phyloP scores from a whole-genome alignment of 2,888 invertebrate genomes.

The Tridacna gigas region DNA sequence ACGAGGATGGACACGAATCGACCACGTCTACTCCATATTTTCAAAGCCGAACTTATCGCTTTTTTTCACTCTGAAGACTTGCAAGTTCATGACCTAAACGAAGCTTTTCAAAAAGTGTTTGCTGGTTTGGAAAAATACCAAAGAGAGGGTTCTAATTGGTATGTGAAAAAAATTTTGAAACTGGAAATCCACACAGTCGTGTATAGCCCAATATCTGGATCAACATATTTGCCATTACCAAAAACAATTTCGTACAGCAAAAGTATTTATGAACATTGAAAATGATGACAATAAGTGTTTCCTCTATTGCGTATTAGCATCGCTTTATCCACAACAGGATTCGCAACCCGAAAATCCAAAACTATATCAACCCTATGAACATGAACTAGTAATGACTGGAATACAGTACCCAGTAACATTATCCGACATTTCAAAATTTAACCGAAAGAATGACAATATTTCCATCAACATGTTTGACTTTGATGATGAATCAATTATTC shows the following conservation, averaged over 20 bases:
- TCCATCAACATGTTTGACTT: slow-evolving; percentile 57
- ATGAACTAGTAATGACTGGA: slow-evolving; percentile 43
- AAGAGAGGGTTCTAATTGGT: slow-evolving; percentile 50
- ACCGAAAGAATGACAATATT: slow-evolving; percentile 41
- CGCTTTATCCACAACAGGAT: slow-evolving; percentile 32
- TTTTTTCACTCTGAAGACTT: slow-evolving; percentile 4
- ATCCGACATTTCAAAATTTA: slow-evolving; percentile 35
- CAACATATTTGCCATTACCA: slow-evolving; percentile 47
- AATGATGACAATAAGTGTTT: slow-evolving; percentile 57
- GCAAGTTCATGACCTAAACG: slow-evolving; percentile 43
- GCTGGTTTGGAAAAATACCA: slow-evolving; percentile 50
- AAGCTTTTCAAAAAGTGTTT: slow-evolving; percentile 46
- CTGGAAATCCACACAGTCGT: slow-evolving; percentile 46
- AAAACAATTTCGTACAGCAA: slow-evolving; percentile 1
- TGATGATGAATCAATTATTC: slow-evolving; percentile 48
- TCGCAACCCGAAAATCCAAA: slow-evolving; percentile 25
- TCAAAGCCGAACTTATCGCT: slow-evolving; percentile 27
- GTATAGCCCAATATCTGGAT: slow-evolving; percentile 51
- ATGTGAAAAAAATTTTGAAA: slow-evolving; percentile 40
- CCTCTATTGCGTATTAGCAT: slow-evolving; percentile 47
- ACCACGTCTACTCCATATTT: slow-evolving; percentile 26
- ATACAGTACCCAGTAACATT: slow-evolving; percentile 49
- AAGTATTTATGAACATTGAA: slow-evolving; percentile 49
- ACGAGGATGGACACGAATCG: slow-evolving; percentile 38
- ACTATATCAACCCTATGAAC: slow-evolving; percentile 36